These are phyloP conservation scores for Pseudopleuronectes americanus DNA, from an alignment of 2,797 vertebrate species.

Conservation along the genomic window DNA sequence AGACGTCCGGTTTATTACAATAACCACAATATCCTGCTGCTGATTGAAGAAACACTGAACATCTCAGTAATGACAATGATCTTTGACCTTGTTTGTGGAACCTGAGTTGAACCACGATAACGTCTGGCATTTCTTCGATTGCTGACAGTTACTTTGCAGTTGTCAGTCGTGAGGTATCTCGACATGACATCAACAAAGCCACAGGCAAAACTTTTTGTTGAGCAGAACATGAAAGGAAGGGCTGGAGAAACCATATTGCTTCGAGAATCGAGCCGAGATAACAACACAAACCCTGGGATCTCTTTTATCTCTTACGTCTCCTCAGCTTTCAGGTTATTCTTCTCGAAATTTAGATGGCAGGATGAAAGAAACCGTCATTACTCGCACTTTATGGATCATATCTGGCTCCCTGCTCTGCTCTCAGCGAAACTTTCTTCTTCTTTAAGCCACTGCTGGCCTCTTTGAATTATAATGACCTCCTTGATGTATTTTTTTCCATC, in stretches of 20 bases:
- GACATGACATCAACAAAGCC: not conserved
- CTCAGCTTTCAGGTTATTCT: conserved; percentile 21
- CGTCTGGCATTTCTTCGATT: conserved; percentile 13
- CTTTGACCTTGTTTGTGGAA: conserved; percentile 31
- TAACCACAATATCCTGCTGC: not conserved
- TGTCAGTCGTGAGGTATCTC: not conserved
- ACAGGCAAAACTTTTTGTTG: not conserved
- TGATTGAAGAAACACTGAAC: conserved; percentile 21
- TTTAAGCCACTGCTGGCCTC: conserved; percentile 42
- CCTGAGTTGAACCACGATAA: conserved; percentile 12
- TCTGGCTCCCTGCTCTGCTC: conserved; percentile 35
- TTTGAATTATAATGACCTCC: conserved; percentile 67
- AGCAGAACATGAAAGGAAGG: conserved; percentile 2
- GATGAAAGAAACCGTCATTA: conserved; percentile 65
- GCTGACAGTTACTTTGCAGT: conserved; percentile 11
- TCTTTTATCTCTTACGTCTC: conserved; percentile 52
- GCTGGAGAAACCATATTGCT: conserved; percentile 13
- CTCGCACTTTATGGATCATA: conserved; percentile 49
- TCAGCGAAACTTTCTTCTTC: conserved; percentile 44
- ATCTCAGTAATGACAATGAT: conserved; percentile 29
- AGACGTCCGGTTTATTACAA: conserved; percentile 25
- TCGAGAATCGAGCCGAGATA: conserved; percentile 29
- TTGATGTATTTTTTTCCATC: conserved; percentile 77
- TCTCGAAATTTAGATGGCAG: conserved; percentile 39
- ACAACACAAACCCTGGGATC: conserved; percentile 37